These are phyloP conservation scores for Stegana nigrithorax DNA, from an alignment of 2,888 invertebrate species.

Conservation along the genomic window DNA sequence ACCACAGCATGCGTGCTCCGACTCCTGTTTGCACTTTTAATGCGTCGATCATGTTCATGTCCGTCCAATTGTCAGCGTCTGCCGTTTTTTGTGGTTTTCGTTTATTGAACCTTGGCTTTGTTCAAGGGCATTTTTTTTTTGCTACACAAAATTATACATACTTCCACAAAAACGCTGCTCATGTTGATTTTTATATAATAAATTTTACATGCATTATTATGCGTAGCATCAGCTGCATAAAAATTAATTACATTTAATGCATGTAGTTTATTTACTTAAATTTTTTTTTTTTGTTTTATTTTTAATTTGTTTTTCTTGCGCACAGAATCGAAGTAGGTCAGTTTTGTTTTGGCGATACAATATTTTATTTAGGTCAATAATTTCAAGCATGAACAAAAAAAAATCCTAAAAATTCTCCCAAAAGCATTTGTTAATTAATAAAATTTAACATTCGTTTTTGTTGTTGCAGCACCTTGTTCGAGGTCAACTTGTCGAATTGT, in stretches of 20 bases:
- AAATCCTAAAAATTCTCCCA: too few relatives aligned
- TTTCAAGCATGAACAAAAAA: too few relatives aligned
- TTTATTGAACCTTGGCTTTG: constrained; percentile 23
- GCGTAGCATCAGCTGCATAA: background rate
- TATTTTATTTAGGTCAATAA: too few relatives aligned
- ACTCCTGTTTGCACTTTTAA: background rate
- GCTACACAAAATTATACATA: background rate
- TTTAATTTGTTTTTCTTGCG: background rate
- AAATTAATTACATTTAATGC: background rate
- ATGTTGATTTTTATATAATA: background rate
- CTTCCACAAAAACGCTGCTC: too few relatives aligned
- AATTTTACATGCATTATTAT: background rate
- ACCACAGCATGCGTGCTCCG: too few relatives aligned
- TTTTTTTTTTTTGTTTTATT: background rate
- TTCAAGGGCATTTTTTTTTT: constrained; percentile 19
- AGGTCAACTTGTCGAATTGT: background rate
- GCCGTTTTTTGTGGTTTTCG: constrained; percentile 3
- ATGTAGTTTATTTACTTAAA: too few relatives aligned
- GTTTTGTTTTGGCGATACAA: background rate
- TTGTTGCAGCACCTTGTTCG: background rate
- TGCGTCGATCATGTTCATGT: background rate
- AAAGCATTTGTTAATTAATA: too few relatives aligned
- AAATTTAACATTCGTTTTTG: too few relatives aligned
- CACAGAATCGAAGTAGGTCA: background rate
- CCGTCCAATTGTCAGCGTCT: background rate